A percentile compares a stretch with the other conserved stretches of the same genome.
phyloP scores from a whole-genome alignment of 2,888 invertebrate genomes.

The Zele albiditarsus region DNA sequence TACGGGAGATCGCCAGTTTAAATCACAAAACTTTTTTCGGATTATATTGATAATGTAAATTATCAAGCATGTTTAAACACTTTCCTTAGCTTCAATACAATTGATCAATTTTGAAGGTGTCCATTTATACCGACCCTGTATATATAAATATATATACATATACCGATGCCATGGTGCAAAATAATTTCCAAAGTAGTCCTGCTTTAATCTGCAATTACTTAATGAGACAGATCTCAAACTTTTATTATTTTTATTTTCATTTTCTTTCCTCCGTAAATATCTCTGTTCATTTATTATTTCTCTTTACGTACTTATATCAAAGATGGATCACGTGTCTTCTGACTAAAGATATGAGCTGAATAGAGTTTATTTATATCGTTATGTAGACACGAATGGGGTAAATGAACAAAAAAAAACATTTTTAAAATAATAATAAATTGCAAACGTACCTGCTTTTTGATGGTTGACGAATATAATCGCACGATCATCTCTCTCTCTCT shows the following conservation, averaged over 20 bases:
- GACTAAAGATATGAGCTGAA: background rate
- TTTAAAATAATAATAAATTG: constrained; percentile 24
- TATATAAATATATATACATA: background rate
- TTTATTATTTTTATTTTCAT: constrained; percentile 15
- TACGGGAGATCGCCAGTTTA: background rate
- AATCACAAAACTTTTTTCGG: background rate
- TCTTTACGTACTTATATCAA: constrained; percentile 45
- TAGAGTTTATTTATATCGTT: background rate
- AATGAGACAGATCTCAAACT: constrained; percentile 6
- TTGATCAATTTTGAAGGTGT: background rate
- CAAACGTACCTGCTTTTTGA: constrained; percentile 50
- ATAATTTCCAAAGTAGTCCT: constrained; percentile 44
- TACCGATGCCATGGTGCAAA: constrained; percentile 41
- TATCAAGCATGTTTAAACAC: background rate
- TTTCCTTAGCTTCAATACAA: background rate
- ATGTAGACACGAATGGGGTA: background rate
- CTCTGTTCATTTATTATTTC: constrained; percentile 33
- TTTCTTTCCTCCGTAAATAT: background rate
- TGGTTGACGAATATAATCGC: constrained; percentile 25
- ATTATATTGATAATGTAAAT: background rate
- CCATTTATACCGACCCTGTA: background rate
- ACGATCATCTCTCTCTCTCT: constrained; percentile 28
- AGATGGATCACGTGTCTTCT: constrained; percentile 19
- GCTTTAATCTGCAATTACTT: constrained; percentile 33
- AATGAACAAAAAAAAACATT: constrained; percentile 13